Evolutionary conservation across 2,888 invertebrate genomes (phyloP).

Genomic region (Ophion obscuratus): DNA sequence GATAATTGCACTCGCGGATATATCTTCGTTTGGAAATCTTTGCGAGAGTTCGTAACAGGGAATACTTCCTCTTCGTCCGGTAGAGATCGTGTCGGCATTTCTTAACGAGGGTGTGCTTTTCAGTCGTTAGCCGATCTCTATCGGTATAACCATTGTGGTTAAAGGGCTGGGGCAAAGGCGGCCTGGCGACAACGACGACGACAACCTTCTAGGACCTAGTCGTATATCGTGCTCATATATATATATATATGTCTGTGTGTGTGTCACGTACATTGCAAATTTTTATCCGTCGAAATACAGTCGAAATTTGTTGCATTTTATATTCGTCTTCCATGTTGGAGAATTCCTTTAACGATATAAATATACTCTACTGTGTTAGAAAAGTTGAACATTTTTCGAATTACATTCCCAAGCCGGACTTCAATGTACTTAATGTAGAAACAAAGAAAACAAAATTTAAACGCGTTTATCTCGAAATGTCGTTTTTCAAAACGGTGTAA

Average conservation of each 20-base stretch:
- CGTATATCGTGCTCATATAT: constrained; percentile 6
- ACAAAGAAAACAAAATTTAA: background rate
- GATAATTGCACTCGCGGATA: background rate
- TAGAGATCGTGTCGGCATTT: constrained; percentile 79
- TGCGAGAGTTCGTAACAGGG: constrained; percentile 22
- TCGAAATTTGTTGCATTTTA: background rate
- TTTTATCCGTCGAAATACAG: background rate
- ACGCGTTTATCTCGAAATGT: no score
- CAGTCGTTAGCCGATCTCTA: constrained; percentile 80
- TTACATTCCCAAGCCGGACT: background rate
- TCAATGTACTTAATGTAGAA: background rate
- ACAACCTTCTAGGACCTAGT: constrained; percentile 37
- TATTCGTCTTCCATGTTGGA: background rate
- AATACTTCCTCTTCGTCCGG: constrained; percentile 31
- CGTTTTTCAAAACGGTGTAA: no score
- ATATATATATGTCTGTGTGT: constrained; percentile 5
- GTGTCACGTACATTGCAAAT: constrained; percentile 2
- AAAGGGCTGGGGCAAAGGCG: constrained; percentile 65
- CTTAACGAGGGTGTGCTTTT: constrained; percentile 81
- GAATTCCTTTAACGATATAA: background rate
- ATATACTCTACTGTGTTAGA: background rate
- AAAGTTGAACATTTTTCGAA: background rate
- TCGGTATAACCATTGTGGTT: constrained; percentile 81
- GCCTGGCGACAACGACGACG: constrained; percentile 56
- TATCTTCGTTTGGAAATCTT: constrained; percentile 12